Evolutionary conservation across 1,140 invertebrate species (phyloP).

Genomic region (Lepidurus apus): DNA sequence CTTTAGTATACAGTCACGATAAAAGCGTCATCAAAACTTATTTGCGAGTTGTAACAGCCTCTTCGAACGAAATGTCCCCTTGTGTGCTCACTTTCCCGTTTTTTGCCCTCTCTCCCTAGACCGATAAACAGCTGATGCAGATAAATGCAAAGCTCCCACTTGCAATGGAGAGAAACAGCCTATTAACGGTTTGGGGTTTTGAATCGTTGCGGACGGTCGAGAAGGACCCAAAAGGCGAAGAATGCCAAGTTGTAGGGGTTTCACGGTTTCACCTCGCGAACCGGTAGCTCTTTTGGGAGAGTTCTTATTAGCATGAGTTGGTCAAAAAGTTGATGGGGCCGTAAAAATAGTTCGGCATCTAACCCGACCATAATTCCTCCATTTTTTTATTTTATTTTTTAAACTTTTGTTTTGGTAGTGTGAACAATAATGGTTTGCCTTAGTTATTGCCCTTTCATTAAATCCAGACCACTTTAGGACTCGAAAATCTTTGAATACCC

Average conservation of each 20-base stretch:
- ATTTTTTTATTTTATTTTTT: not conserved
- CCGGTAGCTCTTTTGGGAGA: not conserved
- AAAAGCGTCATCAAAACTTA: slow-evolving; percentile 19
- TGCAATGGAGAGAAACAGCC: not conserved
- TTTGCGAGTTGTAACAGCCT: not conserved
- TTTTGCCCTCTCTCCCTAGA: not conserved
- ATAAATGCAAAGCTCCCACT: not conserved
- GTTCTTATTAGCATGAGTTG: slow-evolving; percentile 19
- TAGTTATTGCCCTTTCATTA: slow-evolving; percentile 19
- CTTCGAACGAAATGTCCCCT: slow-evolving; percentile 8
- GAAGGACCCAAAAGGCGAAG: not conserved
- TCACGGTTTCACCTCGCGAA: not conserved
- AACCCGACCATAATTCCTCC: not conserved
- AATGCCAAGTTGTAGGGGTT: not conserved
- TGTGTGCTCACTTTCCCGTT: not conserved
- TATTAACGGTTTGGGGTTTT: not conserved
- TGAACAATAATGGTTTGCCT: not conserved
- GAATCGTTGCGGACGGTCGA: not conserved
- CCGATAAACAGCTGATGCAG: not conserved
- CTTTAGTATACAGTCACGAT: slow-evolving; percentile 22
- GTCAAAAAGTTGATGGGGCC: slow-evolving; percentile 6
- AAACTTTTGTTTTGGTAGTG: not conserved
- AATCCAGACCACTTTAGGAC: slow-evolving; percentile 13
- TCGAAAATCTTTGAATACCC: not conserved
- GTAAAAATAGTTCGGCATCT: slow-evolving; percentile 1